These are phyloP conservation scores for Arvicanthis niloticus DNA, from an alignment of 2,113 vertebrate genomes.

Conservation along the genomic window DNA sequence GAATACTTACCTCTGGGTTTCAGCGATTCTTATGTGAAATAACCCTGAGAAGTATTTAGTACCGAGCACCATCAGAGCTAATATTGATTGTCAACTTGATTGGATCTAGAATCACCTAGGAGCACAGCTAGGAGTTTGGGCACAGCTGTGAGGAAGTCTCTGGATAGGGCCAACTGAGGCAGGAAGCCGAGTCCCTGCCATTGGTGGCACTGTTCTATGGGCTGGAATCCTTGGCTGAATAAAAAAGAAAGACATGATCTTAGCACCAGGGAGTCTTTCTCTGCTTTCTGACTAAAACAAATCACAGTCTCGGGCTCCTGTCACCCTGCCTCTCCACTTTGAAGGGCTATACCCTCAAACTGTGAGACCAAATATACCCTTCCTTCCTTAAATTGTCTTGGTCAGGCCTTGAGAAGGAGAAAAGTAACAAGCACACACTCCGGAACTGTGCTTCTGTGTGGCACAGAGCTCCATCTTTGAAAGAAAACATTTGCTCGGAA, in stretches of 20 bases:
- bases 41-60: not conserved
- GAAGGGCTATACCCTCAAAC: not conserved
- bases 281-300: not conserved
- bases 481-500: slow-evolving; percentile 7
- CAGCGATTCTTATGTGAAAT: slow-evolving; percentile 48
- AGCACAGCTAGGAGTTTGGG: too few relatives aligned
- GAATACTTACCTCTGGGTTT: not conserved
- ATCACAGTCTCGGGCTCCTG: not conserved
- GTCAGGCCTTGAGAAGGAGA: not conserved
- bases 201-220: too few relatives aligned
- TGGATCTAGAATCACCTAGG: not conserved
- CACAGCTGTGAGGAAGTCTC: not conserved
- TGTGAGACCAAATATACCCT: not conserved
- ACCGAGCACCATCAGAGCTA: not conserved
- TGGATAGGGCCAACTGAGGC: not conserved
- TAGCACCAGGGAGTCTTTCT: not conserved
- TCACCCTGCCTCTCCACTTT: too few relatives aligned
- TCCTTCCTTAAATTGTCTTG: not conserved
- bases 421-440: not conserved
- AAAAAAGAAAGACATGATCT: not conserved
- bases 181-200: not conserved
- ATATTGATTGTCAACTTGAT: not conserved
- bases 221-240: not conserved
- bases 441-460: not conserved
- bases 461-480: not conserved